These are phyloP conservation scores for Trididemnum nubilum DNA, from an alignment of 23 tunicate species.

Conservation along the genomic window DNA sequence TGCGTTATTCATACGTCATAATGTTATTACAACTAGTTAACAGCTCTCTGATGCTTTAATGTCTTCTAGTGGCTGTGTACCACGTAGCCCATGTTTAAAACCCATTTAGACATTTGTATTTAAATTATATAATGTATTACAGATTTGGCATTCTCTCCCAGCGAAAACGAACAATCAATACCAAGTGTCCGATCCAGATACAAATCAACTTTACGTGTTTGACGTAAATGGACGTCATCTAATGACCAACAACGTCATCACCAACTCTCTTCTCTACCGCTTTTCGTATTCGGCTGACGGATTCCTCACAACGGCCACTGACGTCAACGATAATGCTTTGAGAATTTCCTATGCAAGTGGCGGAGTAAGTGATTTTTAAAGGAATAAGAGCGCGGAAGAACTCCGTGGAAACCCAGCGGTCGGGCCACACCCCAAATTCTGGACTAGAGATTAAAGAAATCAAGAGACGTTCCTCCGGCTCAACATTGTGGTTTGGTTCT, in stretches of 20 bases:
- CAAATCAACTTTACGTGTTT: constrained; percentile 82
- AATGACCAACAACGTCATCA: constrained; percentile 81
- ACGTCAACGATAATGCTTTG: constrained; percentile 62
- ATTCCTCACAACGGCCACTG: constrained; percentile 34
- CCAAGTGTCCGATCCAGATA: constrained; percentile 81
- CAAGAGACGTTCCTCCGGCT: not conserved
- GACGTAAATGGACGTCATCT: constrained; percentile 68
- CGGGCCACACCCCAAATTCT: too few species aligned
- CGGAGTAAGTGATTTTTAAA: too few species aligned
- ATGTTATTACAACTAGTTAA: too few species aligned
- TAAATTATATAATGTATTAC: not conserved
- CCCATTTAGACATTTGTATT: too few species aligned
- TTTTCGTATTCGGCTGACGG: constrained; percentile 56
- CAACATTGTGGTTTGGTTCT: too few species aligned
- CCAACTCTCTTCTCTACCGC: constrained; percentile 66
- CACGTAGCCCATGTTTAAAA: too few species aligned
- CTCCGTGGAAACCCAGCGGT: too few species aligned
- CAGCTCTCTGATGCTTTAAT: too few species aligned
- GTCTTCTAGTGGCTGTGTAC: too few species aligned
- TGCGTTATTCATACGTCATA: too few species aligned
- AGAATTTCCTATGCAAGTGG: constrained; percentile 24
- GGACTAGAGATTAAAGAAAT: not conserved
- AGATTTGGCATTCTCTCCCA: constrained; percentile 66
- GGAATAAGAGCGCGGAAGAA: too few species aligned
- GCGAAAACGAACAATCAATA: constrained; percentile 31